These are phyloP conservation scores for Chironomus striatipennis DNA, from an alignment of 1,140 invertebrate genomes.

Conservation along the genomic window DNA sequence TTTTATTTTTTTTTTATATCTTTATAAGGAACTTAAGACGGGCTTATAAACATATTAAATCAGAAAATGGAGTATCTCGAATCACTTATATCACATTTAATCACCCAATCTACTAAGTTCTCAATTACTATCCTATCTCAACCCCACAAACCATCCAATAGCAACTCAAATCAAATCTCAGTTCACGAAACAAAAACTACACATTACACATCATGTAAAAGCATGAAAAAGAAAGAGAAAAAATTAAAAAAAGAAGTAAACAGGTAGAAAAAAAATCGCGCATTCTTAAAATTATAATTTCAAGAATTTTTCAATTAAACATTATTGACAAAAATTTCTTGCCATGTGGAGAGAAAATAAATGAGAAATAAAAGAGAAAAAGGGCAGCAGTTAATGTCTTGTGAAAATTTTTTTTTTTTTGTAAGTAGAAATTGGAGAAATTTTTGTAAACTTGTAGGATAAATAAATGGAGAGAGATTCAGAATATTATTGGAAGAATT, in stretches of 20 bases:
- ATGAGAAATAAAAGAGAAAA: not conserved
- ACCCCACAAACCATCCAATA: no score
- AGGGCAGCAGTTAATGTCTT: not conserved
- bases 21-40: no score
- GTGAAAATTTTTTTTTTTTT: not conserved
- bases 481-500: no score
- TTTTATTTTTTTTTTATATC: no score
- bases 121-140: no score
- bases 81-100: no score
- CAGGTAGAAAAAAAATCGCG: not conserved
- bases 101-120: no score
- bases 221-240: not conserved
- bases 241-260: no score
- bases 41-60: no score
- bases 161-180: no score
- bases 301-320: constrained; percentile 11
- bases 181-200: no score
- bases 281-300: not conserved
- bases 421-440: not conserved
- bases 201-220: not conserved
- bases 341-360: not conserved
- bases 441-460: constrained; percentile 17
- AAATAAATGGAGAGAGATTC: not conserved
- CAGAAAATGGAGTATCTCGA: no score
- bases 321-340: not conserved